Base-by-base conservation (phyloP, 37 sponge, comb jelly and placozoan species). In the Diacarnus erythraeanus region DNA sequence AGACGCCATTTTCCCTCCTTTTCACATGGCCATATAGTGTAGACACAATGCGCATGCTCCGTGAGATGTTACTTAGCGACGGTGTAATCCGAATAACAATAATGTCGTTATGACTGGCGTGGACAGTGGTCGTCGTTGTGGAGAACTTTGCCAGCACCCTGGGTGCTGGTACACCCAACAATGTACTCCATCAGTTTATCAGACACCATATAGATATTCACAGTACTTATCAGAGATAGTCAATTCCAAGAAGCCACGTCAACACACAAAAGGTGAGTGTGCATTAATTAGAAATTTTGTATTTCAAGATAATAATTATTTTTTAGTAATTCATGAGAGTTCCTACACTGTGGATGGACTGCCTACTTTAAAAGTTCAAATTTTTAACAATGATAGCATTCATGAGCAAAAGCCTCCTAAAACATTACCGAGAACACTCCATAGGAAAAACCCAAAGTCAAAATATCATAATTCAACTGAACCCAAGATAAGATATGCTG, bases 81-180 rank as follows among this genome's bases (percentile, higher is more conserved):
- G n/a, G 44, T 30, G 25, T 57, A 59, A 22, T 38, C 47, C 25
- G 31, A 40, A 71, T 29, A 41, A 30, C 1, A 47, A 76, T 59
- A 68, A 82, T 82, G 82, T 74, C 74, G n/a, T n/a, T n/a, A n/a
- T n/a, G n/a, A n/a, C n/a, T n/a, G n/a, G n/a, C 3, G 61, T 23
- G 8, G 71, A 26, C 33, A 68, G 51, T 42, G n/a, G 3, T 4
- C 40, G 47, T 4, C 41, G 78, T 25, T 86, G 87, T 56, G 87
- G 81, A 20, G 80, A 80, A 1, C 69, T 80, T 31, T 86, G 87
- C 66, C 87, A 86, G 71, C 87, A 86, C 56, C 87, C 87, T 29
- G 75, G 76, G 47, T 86, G 87, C 44, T 86, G 87, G 87, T 36
- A 75, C 17, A 56, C 42, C 58, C 30, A 21, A 1, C 17, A 4